Conservation (phyloP, 2,113 vertebrate genomes). For the Rhagologus leucostigma region DNA sequence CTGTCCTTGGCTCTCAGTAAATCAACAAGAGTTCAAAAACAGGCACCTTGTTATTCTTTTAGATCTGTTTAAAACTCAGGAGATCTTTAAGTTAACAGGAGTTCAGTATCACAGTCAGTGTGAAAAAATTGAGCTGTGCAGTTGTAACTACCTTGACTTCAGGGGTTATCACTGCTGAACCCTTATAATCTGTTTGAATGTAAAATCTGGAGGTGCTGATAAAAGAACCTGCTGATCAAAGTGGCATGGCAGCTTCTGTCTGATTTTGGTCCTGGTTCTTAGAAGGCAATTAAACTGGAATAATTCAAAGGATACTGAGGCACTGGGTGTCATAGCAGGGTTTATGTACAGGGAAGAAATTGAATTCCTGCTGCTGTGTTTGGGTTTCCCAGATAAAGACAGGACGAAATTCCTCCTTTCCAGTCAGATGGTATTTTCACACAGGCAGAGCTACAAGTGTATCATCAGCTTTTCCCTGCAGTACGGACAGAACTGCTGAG, state of each 20-base stretch:
- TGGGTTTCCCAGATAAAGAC: background rate
- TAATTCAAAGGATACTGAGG: background rate
- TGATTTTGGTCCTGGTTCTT: background rate
- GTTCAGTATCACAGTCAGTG: background rate
- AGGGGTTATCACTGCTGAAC: background rate
- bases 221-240: background rate
- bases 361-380: background rate
- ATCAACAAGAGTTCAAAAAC: background rate
- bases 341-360: background rate
- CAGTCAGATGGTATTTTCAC: background rate
- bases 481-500: background rate
- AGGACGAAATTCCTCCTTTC: background rate
- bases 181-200: background rate
- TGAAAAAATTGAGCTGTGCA: background rate
- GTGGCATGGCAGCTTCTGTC: background rate
- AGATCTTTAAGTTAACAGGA: background rate
- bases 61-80: background rate
- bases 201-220: background rate
- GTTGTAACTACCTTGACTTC: background rate
- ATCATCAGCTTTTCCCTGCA: background rate
- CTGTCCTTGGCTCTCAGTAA: background rate
- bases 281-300: background rate
- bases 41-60: background rate
- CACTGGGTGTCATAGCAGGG: background rate
- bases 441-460: background rate